These are phyloP conservation scores for Eulemur mongoz DNA, from an alignment of 2,797 vertebrate genomes.

Conservation along the genomic window DNA sequence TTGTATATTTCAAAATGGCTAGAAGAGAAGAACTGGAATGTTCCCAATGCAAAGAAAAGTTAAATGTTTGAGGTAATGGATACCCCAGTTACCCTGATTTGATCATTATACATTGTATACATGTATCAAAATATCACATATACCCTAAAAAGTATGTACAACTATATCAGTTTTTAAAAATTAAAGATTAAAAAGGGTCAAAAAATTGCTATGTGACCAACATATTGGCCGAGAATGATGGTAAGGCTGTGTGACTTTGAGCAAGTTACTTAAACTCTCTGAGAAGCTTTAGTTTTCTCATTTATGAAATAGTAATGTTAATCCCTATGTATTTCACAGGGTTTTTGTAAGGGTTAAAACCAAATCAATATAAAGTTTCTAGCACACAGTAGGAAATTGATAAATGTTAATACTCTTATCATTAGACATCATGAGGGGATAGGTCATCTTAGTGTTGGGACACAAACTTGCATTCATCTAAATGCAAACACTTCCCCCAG, in stretches of 20 bases:
- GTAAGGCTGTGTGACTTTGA: neutral
- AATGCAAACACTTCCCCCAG: constrained; percentile 10
- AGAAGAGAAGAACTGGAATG: neutral
- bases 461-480: constrained; percentile 8
- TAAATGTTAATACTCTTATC: constrained; percentile 38
- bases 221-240: neutral
- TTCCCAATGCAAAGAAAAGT: neutral
- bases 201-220: neutral
- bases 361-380: constrained; percentile 27
- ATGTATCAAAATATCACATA: neutral
- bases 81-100: neutral
- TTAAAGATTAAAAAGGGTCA: neutral
- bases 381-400: neutral
- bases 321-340: neutral
- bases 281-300: constrained; percentile 41
- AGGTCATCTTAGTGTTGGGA: constrained; percentile 29
- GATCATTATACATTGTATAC: neutral
- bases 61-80: neutral
- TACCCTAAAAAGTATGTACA: neutral
- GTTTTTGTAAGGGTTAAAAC: constrained; percentile 20
- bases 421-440: constrained; percentile 35
- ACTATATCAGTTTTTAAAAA: neutral
- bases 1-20: neutral
- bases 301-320: constrained; percentile 41
- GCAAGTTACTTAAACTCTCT: constrained; percentile 12